These are phyloP conservation scores for Centruroides sculpturatus DNA, from an alignment of 1,140 invertebrate species.

Conservation along the genomic window DNA sequence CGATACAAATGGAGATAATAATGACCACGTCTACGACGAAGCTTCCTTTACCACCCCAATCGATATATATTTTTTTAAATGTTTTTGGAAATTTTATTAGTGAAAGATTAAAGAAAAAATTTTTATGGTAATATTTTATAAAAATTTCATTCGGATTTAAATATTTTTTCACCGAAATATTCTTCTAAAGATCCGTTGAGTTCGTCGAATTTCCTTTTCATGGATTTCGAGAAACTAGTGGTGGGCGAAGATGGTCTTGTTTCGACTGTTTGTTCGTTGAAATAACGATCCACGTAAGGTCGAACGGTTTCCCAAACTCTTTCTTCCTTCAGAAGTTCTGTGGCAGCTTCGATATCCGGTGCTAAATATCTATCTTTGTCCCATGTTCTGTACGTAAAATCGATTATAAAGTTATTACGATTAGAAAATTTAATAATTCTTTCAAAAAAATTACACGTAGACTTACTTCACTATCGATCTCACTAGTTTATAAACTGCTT, in stretches of 20 bases:
- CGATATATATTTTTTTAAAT: too few relatives aligned
- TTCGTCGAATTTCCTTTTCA: background rate
- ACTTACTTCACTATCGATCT: conserved; percentile 35
- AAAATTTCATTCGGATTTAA: too few relatives aligned
- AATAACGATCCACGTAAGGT: conserved; percentile 17
- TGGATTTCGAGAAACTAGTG: conserved; percentile 3
- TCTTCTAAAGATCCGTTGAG: background rate
- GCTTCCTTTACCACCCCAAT: too few relatives aligned
- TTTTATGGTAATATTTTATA: too few relatives aligned
- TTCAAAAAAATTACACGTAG: too few relatives aligned
- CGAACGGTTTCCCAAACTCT: conserved; percentile 40
- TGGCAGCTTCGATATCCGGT: conserved; percentile 46
- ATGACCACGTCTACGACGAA: too few relatives aligned
- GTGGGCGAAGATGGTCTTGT: conserved; percentile 17
- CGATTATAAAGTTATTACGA: too few relatives aligned
- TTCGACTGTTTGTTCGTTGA: conserved; percentile 14
- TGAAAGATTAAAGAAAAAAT: too few relatives aligned
- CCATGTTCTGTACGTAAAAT: conserved; percentile 35
- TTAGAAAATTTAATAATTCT: too few relatives aligned
- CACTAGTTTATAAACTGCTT: conserved; percentile 51
- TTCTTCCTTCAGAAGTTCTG: conserved; percentile 39
- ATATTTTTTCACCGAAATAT: too few relatives aligned
- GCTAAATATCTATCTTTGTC: conserved; percentile 50
- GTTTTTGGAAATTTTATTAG: too few relatives aligned
- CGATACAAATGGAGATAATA: too few relatives aligned